phyloP scores from a whole-genome alignment of 2,113 vertebrate genomes.

The Pomatostomus ruficeps region DNA sequence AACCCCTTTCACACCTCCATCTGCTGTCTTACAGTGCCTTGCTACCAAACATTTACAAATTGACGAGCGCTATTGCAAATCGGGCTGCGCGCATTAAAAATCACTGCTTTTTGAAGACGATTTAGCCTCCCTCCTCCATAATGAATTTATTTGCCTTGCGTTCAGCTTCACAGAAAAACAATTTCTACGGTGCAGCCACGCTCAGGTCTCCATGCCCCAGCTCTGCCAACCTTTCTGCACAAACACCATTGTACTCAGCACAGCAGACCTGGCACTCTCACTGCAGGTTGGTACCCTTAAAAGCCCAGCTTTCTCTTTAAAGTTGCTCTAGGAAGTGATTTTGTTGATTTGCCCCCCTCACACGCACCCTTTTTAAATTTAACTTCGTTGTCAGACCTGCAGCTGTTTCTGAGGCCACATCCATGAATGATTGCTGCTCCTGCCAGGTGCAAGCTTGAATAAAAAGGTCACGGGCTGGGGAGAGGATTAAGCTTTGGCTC shows the following conservation, averaged over 20 bases:
- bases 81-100: background rate
- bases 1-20: background rate
- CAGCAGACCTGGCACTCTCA: background rate
- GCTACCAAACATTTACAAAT: background rate
- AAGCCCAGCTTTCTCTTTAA: background rate
- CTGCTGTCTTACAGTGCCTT: background rate
- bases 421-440: background rate
- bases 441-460: slow-evolving; percentile 16
- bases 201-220: background rate
- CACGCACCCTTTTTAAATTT: background rate
- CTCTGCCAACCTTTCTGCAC: background rate
- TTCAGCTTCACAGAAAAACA: background rate
- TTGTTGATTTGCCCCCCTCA: background rate
- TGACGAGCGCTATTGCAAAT: background rate
- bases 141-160: background rate
- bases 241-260: background rate
- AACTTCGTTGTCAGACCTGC: background rate
- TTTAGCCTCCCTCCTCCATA: background rate
- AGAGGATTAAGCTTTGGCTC: slow-evolving; percentile 38
- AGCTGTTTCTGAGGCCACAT: slow-evolving; percentile 13
- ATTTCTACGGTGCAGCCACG: background rate
- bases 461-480: background rate
- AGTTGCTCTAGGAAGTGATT: background rate
- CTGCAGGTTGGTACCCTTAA: background rate
- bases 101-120: background rate